These are phyloP conservation scores for Lagria hirta DNA, from an alignment of 2,888 invertebrate genomes.

Conservation along the genomic window DNA sequence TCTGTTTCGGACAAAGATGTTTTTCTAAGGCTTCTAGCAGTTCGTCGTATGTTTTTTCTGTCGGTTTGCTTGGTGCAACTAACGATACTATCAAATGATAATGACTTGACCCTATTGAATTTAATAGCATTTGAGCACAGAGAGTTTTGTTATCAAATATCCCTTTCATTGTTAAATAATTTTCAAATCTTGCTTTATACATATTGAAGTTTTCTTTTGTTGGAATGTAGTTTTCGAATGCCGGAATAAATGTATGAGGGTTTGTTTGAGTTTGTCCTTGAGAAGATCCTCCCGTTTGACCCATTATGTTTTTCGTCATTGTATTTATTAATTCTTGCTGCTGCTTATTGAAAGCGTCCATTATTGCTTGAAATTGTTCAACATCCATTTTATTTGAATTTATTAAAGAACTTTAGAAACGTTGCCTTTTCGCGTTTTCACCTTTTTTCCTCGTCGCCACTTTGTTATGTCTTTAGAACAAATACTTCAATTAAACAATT, in stretches of 20 bases:
- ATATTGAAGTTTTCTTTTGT: background rate
- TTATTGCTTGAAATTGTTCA: background rate
- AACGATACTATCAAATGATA: background rate
- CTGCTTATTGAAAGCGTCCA: background rate
- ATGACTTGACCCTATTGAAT: background rate
- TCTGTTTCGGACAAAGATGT: constrained; percentile 1
- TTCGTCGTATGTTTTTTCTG: background rate
- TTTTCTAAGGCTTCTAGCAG: background rate
- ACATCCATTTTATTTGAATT: background rate
- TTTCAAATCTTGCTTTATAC: constrained; percentile 2
- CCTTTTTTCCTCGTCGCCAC: constrained; percentile 1
- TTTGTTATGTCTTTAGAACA: background rate
- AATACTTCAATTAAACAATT: no score
- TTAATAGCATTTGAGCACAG: background rate
- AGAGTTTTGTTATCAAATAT: background rate
- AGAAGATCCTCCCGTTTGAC: background rate
- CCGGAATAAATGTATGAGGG: background rate
- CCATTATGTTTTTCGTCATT: background rate
- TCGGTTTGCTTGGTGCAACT: background rate
- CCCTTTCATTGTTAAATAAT: background rate
- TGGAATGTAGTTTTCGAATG: background rate
- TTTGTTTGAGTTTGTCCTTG: constrained; percentile 1
- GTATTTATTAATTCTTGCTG: constrained; percentile 1
- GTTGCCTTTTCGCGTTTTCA: background rate
- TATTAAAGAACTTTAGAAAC: background rate